phyloP scores from a whole-genome alignment of 2,797 vertebrate species.

The Anguilla anguilla region DNA sequence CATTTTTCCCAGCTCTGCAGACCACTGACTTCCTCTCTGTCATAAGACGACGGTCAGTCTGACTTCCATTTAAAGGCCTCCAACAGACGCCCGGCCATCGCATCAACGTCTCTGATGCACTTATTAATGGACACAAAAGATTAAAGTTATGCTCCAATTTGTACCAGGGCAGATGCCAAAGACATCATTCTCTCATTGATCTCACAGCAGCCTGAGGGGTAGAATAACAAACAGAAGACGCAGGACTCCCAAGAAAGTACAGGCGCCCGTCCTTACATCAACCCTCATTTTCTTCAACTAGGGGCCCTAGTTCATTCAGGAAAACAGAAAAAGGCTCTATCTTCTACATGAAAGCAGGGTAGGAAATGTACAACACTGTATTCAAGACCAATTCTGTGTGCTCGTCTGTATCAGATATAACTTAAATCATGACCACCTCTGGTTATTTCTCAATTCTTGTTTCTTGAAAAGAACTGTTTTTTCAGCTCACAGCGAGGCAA shows the following conservation, averaged over 20 bases:
- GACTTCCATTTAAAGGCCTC: too few relatives aligned
- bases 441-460: background rate
- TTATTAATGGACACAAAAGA: constrained; percentile 33
- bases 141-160: constrained; percentile 23
- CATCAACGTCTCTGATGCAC: constrained; percentile 1
- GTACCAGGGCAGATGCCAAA: constrained; percentile 13
- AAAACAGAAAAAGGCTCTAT: background rate
- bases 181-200: background rate
- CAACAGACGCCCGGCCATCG: background rate
- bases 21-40: background rate
- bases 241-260: background rate
- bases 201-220: background rate
- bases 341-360: background rate
- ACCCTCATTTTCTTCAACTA: background rate
- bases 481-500: background rate
- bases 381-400: background rate
- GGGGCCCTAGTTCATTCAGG: background rate
- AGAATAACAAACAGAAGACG: background rate
- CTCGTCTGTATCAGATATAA: background rate
- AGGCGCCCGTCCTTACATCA: background rate
- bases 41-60: too few relatives aligned
- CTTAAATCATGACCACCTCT: background rate
- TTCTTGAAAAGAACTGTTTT: background rate
- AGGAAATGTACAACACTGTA: background rate
- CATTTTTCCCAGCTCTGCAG: background rate